These are phyloP conservation scores for Sphenopsis melanotis DNA, from an alignment of 2,797 vertebrate species.

Conservation along the genomic window DNA sequence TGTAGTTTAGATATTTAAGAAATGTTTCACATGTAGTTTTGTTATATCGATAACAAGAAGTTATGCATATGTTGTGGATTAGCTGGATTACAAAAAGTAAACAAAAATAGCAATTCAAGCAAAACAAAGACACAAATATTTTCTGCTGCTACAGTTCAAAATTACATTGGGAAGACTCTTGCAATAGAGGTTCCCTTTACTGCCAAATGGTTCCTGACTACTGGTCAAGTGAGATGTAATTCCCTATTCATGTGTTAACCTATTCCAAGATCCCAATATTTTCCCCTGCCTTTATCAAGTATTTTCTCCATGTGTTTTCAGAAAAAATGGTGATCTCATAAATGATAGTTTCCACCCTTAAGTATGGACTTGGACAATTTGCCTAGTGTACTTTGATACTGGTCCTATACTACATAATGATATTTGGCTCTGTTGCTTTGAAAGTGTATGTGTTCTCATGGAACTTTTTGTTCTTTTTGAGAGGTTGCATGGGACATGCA, in stretches of 20 bases:
- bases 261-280: neutral
- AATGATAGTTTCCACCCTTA: neutral
- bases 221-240: neutral
- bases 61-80: neutral
- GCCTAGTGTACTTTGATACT: neutral
- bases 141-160: neutral
- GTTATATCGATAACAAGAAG: neutral
- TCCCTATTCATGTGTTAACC: fast-evolving
- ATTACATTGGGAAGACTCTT: neutral
- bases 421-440: neutral
- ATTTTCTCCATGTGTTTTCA: neutral
- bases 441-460: neutral
- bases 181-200: neutral
- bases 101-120: neutral
- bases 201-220: neutral
- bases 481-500: neutral
- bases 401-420: too few relatives aligned
- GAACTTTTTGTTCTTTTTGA: neutral
- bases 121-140: neutral
- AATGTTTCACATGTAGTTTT: neutral
- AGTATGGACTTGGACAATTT: neutral
- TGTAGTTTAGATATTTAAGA: neutral
- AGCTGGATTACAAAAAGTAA: neutral
- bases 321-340: neutral
- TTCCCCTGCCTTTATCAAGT: neutral